A percentile compares a stretch with the other conserved stretches of the same genome.
Conservation (phyloP, 2,888 invertebrate species). For the Spisula solida region DNA sequence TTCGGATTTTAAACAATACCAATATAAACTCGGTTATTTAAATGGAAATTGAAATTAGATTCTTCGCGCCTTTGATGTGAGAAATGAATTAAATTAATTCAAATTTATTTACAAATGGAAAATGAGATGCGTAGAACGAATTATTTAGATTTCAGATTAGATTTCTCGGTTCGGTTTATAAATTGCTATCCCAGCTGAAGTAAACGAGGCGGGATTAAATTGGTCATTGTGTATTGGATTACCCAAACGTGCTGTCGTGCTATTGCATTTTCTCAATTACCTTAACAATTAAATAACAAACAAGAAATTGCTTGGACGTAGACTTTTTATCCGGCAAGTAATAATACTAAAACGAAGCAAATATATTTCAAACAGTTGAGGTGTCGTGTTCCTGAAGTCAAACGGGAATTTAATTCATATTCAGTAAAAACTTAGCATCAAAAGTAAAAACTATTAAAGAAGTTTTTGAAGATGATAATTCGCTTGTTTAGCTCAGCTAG, state of each 20-base stretch:
- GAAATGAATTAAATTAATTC: slow-evolving; percentile 19
- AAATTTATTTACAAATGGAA: slow-evolving; percentile 40
- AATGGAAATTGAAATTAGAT: slow-evolving; percentile 22
- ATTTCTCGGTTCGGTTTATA: slow-evolving; percentile 30
- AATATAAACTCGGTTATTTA: slow-evolving; percentile 1
- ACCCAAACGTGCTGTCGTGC: slow-evolving; percentile 34
- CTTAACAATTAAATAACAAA: slow-evolving; percentile 26
- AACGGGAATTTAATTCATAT: neutral
- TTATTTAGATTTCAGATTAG: slow-evolving; percentile 25
- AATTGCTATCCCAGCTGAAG: neutral
- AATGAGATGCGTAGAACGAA: slow-evolving; percentile 8
- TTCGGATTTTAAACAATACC: slow-evolving; percentile 5
- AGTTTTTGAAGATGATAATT: neutral
- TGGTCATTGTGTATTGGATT: slow-evolving; percentile 32
- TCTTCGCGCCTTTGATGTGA: slow-evolving; percentile 3
- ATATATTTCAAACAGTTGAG: neutral
- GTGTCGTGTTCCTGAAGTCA: neutral
- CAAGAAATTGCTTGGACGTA: neutral
- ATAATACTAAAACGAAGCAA: neutral
- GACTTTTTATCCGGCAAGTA: neutral
- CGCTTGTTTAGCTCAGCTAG: neutral
- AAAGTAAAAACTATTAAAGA: neutral
- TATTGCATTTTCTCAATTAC: slow-evolving; percentile 19
- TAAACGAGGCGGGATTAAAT: slow-evolving; percentile 14
- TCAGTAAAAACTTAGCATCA: neutral